Percentiles rank a stretch among this genome's conserved stretches.
Evolutionary conservation across 2,888 invertebrate species (phyloP).

Genomic region (Drosophila subquinaria): DNA sequence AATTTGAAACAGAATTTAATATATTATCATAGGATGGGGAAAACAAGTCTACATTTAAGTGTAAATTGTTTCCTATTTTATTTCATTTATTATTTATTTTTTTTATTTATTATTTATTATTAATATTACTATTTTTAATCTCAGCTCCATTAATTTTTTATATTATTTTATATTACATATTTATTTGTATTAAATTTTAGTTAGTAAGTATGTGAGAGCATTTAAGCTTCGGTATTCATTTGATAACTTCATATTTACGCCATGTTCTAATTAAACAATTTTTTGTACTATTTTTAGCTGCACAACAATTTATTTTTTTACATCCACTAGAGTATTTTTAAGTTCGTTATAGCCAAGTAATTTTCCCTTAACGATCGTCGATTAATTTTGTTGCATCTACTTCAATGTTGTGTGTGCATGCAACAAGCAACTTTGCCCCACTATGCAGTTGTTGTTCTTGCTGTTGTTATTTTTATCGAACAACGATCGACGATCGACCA

Average conservation of each 20-base stretch:
- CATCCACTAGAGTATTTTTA: slow-evolving; percentile 5
- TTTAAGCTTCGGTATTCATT: not conserved
- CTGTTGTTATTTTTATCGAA: slow-evolving; percentile 43
- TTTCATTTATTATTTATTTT: too few relatives aligned
- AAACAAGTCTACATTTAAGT: too few relatives aligned
- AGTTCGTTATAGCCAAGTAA: not conserved
- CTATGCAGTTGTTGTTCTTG: slow-evolving; percentile 42
- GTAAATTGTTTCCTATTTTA: too few relatives aligned
- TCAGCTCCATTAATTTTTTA: too few relatives aligned
- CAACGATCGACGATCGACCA: slow-evolving; percentile 13
- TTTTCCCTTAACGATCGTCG: slow-evolving; percentile 26
- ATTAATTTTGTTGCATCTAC: slow-evolving; percentile 21
- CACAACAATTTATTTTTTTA: not conserved
- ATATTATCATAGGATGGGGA: too few relatives aligned
- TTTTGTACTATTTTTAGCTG: not conserved
- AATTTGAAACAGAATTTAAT: too few relatives aligned
- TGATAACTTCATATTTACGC: too few relatives aligned
- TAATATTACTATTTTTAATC: too few relatives aligned
- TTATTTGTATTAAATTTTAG: too few relatives aligned
- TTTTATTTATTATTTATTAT: too few relatives aligned
- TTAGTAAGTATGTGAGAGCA: too few relatives aligned
- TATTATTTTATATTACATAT: too few relatives aligned
- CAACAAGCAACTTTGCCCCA: slow-evolving; percentile 42
- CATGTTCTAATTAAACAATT: not conserved
- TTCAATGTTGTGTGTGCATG: slow-evolving; percentile 23